These are phyloP conservation scores for Phaethornis superciliosus DNA, from an alignment of 2,113 vertebrate genomes.

Conservation along the genomic window DNA sequence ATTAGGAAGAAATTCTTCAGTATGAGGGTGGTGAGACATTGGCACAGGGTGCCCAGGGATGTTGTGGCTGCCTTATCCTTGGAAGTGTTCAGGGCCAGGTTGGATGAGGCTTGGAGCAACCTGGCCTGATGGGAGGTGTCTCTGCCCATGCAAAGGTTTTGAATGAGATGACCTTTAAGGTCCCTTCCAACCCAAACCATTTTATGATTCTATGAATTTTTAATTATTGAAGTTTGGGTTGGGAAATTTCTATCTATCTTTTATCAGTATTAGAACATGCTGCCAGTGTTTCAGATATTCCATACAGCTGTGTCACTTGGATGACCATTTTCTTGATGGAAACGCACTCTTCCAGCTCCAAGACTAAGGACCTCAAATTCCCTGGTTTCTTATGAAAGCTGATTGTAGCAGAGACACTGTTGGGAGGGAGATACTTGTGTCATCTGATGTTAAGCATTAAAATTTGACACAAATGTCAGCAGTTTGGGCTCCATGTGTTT, in stretches of 20 bases:
- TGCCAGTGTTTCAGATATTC: neutral
- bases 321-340: neutral
- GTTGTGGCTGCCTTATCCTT: too few relatives aligned
- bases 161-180: too few relatives aligned
- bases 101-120: too few relatives aligned
- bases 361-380: neutral
- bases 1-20: too few relatives aligned
- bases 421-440: neutral
- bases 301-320: neutral
- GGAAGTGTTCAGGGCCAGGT: too few relatives aligned
- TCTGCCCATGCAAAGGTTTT: too few relatives aligned
- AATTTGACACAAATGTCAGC: neutral
- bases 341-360: neutral
- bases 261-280: neutral
- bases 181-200: too few relatives aligned
- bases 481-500: neutral
- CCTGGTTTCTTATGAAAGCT: neutral
- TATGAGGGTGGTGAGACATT: too few relatives aligned
- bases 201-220: too few relatives aligned
- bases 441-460: neutral
- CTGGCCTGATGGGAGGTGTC: too few relatives aligned
- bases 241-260: neutral
- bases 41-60: too few relatives aligned
- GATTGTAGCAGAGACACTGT: neutral
- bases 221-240: neutral